phyloP scores from a whole-genome alignment of 2,888 invertebrate genomes.

The Calameuta filiformis region DNA sequence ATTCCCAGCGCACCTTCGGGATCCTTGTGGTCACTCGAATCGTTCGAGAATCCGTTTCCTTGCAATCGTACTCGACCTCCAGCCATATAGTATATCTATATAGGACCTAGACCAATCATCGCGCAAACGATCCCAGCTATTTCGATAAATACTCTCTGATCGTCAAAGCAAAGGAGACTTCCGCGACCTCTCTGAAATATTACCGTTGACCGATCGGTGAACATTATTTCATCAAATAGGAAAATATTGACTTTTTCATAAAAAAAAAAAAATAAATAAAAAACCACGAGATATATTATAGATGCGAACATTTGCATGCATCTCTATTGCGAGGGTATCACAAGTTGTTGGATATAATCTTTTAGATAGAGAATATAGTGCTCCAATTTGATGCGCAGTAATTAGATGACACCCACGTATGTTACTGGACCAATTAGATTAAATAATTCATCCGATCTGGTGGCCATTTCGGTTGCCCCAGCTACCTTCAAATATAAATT shows the following conservation, averaged over 20 bases:
- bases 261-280: too few species aligned
- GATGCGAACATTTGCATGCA: neutral
- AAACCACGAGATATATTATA: neutral
- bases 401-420: neutral
- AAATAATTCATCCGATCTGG: neutral
- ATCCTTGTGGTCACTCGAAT: constrained; percentile 43
- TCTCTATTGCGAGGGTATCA: neutral
- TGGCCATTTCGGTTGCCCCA: neutral
- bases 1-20: constrained; percentile 45
- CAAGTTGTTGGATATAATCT: neutral
- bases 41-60: constrained; percentile 30
- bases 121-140: neutral
- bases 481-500: neutral
- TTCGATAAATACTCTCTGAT: neutral
- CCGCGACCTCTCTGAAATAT: neutral
- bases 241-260: neutral
- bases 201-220: neutral
- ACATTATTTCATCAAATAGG: neutral
- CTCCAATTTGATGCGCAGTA: neutral
- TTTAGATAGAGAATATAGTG: too few species aligned
- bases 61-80: neutral
- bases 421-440: neutral
- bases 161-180: neutral
- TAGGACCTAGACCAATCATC: neutral
- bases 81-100: neutral